phyloP scores from a whole-genome alignment of 64 coral and sea anemone species.

The Cladopsammia gracilis region DNA sequence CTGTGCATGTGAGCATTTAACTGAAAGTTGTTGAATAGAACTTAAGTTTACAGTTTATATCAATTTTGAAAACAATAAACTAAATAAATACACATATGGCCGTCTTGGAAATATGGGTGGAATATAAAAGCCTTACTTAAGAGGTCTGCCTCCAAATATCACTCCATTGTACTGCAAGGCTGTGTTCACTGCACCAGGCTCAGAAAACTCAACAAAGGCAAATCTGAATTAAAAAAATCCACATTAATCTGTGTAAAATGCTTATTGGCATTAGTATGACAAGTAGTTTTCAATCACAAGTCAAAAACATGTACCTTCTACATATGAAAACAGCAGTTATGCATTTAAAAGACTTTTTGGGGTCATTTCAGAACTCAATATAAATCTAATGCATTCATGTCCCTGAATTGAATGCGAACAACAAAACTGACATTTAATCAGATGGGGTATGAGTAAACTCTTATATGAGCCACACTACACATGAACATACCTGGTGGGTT shows the following conservation, averaged over 20 bases:
- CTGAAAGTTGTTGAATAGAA: no score
- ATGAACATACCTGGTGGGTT: slow-evolving; percentile 66
- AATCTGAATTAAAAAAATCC: slow-evolving; percentile 51
- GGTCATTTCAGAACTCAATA: neutral
- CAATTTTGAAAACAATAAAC: no score
- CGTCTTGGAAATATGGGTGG: no score
- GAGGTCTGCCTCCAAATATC: slow-evolving; percentile 90
- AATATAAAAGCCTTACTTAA: slow-evolving; percentile 79
- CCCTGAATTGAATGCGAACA: neutral
- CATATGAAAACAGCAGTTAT: no score
- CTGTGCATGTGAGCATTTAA: no score
- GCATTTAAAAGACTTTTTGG: no score
- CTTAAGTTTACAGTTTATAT: no score
- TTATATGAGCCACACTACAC: neutral
- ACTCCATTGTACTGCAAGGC: slow-evolving; percentile 97
- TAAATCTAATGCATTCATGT: neutral
- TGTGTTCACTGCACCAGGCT: slow-evolving; percentile 82
- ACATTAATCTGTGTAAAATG: neutral
- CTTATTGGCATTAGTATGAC: neutral
- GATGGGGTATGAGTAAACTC: neutral
- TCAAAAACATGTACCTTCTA: no score
- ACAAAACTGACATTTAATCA: no score
- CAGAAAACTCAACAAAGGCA: slow-evolving; percentile 97
- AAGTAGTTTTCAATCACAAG: no score
- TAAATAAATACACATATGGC: no score